phyloP scores from a whole-genome alignment of 2,113 vertebrate genomes.

The Cinclus cinclus region DNA sequence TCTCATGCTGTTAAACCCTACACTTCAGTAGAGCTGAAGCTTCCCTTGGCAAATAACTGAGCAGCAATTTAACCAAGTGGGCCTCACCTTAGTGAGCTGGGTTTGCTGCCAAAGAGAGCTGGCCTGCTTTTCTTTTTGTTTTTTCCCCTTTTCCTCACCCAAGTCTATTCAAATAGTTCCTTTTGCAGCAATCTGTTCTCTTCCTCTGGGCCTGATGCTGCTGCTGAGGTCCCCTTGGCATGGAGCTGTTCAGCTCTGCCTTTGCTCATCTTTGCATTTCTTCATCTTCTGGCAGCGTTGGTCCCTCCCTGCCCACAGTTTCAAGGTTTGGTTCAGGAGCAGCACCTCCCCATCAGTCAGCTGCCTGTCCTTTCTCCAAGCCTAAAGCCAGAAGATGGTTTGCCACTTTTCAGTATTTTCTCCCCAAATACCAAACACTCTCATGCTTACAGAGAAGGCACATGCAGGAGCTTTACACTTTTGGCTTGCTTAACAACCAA shows the following conservation, averaged over 20 bases:
- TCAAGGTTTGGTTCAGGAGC: neutral
- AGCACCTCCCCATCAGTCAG: neutral
- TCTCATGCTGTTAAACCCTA: neutral
- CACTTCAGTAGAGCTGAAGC: neutral
- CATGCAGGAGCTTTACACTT: neutral
- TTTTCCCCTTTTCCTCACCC: neutral
- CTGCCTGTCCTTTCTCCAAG: neutral
- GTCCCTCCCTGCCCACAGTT: neutral
- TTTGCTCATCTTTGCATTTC: neutral
- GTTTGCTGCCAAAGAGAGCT: neutral
- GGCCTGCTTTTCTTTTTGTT: neutral
- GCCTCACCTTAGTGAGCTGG: neutral
- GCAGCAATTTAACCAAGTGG: neutral
- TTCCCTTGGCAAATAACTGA: neutral
- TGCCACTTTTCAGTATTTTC: neutral
- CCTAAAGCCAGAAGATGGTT: neutral
- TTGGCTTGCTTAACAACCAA: neutral
- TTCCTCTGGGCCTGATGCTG: neutral
- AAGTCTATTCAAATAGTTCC: neutral
- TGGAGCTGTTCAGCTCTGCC: neutral
- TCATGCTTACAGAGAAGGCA: neutral
- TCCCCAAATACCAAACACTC: neutral
- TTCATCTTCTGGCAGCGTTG: neutral
- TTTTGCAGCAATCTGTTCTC: neutral
- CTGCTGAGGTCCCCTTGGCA: neutral